Evolutionary conservation across 2,113 vertebrate genomes (phyloP).

Genomic region (Oceanodroma tethys): DNA sequence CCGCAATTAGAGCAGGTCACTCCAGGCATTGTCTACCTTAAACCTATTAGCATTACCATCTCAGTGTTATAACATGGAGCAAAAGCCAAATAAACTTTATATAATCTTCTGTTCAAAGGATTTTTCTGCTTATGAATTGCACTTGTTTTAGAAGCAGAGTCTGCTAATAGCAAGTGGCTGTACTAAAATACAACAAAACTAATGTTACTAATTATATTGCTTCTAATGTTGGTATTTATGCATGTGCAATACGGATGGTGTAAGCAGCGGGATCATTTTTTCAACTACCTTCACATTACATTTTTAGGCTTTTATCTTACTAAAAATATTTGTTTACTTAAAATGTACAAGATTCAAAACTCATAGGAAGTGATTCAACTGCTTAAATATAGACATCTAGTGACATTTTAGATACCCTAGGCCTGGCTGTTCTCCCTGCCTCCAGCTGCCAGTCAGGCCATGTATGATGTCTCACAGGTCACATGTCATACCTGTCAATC

Average conservation of each 20-base stretch:
- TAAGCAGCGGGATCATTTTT: neutral
- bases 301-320: neutral
- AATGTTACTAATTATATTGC: neutral
- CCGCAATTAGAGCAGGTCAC: neutral
- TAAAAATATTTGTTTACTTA: neutral
- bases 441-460: neutral
- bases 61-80: neutral
- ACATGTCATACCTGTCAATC: neutral
- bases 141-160: neutral
- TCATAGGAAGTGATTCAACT: neutral
- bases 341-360: neutral
- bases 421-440: neutral
- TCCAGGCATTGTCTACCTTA: neutral
- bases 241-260: neutral
- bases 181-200: neutral
- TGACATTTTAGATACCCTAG: neutral
- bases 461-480: neutral
- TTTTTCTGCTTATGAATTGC: neutral
- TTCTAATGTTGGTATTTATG: neutral
- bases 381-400: neutral
- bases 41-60: fast-evolving
- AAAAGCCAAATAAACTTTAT: neutral
- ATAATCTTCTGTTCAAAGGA: neutral
- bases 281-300: neutral
- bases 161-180: neutral